A percentile compares a stretch with the other conserved stretches of the same genome.
phyloP scores from a whole-genome alignment of 2,113 vertebrate genomes.

The Crotophaga sulcirostris region DNA sequence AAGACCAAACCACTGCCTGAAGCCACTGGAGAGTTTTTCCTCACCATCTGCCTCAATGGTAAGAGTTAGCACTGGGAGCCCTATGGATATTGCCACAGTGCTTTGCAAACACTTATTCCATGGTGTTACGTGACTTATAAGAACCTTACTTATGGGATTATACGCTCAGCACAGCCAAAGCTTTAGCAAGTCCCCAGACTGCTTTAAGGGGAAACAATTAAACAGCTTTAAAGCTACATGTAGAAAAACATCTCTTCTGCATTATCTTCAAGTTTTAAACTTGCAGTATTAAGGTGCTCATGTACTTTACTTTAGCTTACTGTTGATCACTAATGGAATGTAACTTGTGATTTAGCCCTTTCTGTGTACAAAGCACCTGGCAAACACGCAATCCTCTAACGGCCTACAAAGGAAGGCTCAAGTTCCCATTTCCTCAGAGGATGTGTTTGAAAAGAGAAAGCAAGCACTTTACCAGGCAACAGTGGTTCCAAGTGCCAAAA shows the following conservation, averaged over 20 bases:
- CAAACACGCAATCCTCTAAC: not conserved
- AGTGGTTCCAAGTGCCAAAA: not conserved
- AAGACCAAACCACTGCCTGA: not conserved
- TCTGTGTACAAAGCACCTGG: not conserved
- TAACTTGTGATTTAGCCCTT: not conserved
- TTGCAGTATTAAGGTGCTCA: rapidly evolving
- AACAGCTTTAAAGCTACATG: not conserved
- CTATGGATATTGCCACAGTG: not conserved
- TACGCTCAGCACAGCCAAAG: not conserved
- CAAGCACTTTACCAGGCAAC: not conserved
- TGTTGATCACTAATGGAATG: not conserved
- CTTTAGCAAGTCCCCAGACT: not conserved
- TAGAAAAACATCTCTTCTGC: not conserved
- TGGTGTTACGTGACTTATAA: not conserved
- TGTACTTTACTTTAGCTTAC: not conserved
- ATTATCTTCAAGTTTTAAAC: not conserved
- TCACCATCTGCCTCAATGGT: not conserved
- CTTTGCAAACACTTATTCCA: not conserved
- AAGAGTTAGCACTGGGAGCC: not conserved
- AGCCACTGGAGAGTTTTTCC: not conserved
- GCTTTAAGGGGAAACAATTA: not conserved
- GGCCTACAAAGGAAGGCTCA: not conserved
- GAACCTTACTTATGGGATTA: not conserved
- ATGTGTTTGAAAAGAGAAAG: not conserved
- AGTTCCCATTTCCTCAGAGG: not conserved